Base-by-base conservation (phyloP, 1,140 invertebrate species). In the Anagrus nilaparvatae region DNA sequence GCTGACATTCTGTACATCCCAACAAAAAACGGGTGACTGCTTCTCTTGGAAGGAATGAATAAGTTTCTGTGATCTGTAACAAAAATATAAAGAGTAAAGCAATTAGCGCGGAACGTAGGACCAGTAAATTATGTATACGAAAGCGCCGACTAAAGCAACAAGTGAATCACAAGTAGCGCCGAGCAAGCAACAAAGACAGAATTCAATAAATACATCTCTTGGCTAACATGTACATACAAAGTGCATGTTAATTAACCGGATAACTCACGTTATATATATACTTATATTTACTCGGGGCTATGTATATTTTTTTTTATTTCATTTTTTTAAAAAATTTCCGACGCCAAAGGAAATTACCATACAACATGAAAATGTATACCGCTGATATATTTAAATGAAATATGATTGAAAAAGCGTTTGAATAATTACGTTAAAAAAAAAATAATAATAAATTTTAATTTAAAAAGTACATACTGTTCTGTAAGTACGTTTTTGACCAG, bases 401-500 rank as follows among this genome's bases (percentile, higher is more conserved):
- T 44, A 28, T 36, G 6, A 23, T 24, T 20, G 23, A n/a, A n/a
- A n/a, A n/a, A n/a, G n/a, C n/a, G n/a, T n/a, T n/a, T n/a, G n/a
- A n/a, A n/a, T n/a, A n/a, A n/a, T n/a, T n/a, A n/a, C n/a, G n/a
- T n/a, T n/a, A n/a, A n/a, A n/a, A 29, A 32, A n/a, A n/a, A 14
- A 40, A 18, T 40, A 17, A 20, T 31, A 25, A 27, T 13, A 12
- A 23, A 29, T 14, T 40, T 20, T 18, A 14, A 19, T 9, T 40
- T 39, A n/a, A n/a, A n/a, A n/a, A n/a, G n/a, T n/a, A 77, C 85
- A 85, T 71, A 97, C 92, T 58, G 90, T 93, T 73, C 89, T 76
- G 67, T 95, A 96, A 1, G 92, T 97, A 38, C 90, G 75, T 59
- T 96, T 97, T 60, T 97, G 92, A 25, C 92, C 92, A 10, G 91